A percentile compares a stretch with the other conserved stretches of the same genome.
phyloP scores from a whole-genome alignment of 1,140 invertebrate species.

The Anthonomus grandis region DNA sequence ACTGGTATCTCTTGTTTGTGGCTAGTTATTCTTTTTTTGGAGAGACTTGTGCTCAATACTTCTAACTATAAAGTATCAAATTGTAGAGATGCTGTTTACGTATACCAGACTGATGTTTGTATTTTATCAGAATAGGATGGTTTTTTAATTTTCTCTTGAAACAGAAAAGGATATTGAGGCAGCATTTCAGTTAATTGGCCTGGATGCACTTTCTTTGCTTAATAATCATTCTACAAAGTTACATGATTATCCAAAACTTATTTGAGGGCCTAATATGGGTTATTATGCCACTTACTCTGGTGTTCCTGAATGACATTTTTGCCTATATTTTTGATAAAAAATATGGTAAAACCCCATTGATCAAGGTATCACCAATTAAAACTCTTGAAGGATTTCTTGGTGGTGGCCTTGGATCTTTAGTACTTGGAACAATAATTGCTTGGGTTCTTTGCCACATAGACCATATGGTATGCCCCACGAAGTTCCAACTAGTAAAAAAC shows the following conservation, averaged over 20 bases:
- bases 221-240: constrained; percentile 96
- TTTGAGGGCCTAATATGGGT: constrained; percentile 94
- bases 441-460: constrained; percentile 86
- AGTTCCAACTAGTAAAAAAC: constrained; percentile 67
- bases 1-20: constrained; percentile 97
- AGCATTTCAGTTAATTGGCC: constrained; percentile 97
- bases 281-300: constrained; percentile 97
- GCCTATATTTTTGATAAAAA: constrained; percentile 99
- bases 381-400: constrained; percentile 99
- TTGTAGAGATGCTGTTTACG: constrained; percentile 85
- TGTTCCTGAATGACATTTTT: constrained; percentile 99
- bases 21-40: constrained; percentile 99
- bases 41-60: constrained; percentile 94
- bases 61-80: constrained; percentile 89
- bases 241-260: constrained; percentile 97
- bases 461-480: constrained; percentile 95
- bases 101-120: constrained; percentile 95
- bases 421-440: constrained; percentile 56
- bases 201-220: constrained; percentile 98
- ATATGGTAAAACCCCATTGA: constrained; percentile 96
- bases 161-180: constrained; percentile 83
- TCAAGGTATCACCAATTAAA: constrained; percentile 98
- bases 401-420: constrained; percentile 89
- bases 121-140: constrained; percentile 94
- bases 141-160: constrained; percentile 96